Base-by-base conservation (phyloP, 1,140 invertebrate genomes). In the Drosophila grimshawi region DNA sequence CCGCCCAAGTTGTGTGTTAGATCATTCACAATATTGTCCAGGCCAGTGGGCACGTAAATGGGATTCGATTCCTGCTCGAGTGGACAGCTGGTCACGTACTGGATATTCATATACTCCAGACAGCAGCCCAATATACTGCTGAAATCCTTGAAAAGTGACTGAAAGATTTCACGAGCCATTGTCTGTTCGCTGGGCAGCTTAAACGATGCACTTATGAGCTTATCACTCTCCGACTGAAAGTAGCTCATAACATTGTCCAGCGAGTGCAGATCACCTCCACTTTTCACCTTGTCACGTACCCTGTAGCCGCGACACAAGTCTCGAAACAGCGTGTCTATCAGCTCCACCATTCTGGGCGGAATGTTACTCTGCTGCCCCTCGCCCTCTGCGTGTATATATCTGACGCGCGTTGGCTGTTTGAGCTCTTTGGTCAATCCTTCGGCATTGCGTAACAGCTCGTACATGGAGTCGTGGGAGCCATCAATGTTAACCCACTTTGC, bases 401-500 rank as follows among this genome's bases (percentile, higher is more conserved):
- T 37, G 5, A 73, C 67, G 0, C 62, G 62, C 2, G 62, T 81
- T 10, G 59, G 59, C 32, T 73, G 73, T 57, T 76, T 83, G 4
- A 92, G 76, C 51, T 76, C 75, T 46, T 92, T 92, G 7, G 52
- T 49, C 7, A 92, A 11, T 1, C 90, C 86, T 4, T 78, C 73
- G 19, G 79, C 73, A 33, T 92, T 86, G 11, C 73, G 73, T 10
- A 92, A 57, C 7, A 92, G 68, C 51, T 92, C 81, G 52, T 92
- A 92, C 39, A 83, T 86, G 3, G 90, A 89, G 33, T 92, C 80
- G 27, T 83, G 72, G 0, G 85, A 80, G 4, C 81, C 86, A 61
- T 92, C 81, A 29, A 92, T 88, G 30, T 72, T 82, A 0, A 92
- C 88, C 76, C 78, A 92, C 41, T 92, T 92, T 3, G 95, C 95